A percentile compares a stretch with the other conserved stretches of the same genome.
phyloP scores from a whole-genome alignment of 2,888 invertebrate species.

The Ectemnius lituratus region DNA sequence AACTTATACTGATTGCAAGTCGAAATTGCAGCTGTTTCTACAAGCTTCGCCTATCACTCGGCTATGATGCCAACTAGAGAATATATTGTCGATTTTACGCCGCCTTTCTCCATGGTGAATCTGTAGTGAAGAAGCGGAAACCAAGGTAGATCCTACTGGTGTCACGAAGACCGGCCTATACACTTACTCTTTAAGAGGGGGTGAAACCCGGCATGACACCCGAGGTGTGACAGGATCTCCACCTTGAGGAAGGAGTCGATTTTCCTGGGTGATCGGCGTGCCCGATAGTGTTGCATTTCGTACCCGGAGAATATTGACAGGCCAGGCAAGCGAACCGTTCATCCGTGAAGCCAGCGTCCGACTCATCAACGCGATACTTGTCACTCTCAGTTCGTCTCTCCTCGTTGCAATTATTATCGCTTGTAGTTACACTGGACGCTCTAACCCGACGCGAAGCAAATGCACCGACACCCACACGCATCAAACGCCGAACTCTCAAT shows the following conservation, averaged over 20 bases:
- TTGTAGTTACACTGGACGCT: background rate
- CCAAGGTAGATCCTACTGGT: too few relatives aligned
- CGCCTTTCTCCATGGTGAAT: too few relatives aligned
- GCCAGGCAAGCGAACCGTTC: conserved; percentile 37
- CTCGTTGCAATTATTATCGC: conserved; percentile 56
- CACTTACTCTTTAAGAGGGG: conserved; percentile 41
- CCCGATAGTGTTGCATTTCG: conserved; percentile 48
- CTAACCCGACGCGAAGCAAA: background rate
- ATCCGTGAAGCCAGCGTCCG: conserved; percentile 30
- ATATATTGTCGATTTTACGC: too few relatives aligned
- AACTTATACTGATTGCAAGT: background rate
- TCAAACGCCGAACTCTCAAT: background rate
- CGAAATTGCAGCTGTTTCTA: background rate
- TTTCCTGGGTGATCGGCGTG: conserved; percentile 50
- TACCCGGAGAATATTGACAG: conserved; percentile 40
- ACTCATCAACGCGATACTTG: conserved; percentile 22
- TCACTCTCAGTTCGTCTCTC: conserved; percentile 53
- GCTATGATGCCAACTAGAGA: background rate
- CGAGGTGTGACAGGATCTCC: conserved; percentile 65
- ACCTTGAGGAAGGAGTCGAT: conserved; percentile 53
- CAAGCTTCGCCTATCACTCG: conserved; percentile 1
- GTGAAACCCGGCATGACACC: conserved; percentile 68
- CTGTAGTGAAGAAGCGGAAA: too few relatives aligned
- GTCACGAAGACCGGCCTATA: too few relatives aligned
- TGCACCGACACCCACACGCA: background rate